Evolutionary conservation across 1,140 invertebrate species (phyloP).

Genomic region (Zophobas morio): DNA sequence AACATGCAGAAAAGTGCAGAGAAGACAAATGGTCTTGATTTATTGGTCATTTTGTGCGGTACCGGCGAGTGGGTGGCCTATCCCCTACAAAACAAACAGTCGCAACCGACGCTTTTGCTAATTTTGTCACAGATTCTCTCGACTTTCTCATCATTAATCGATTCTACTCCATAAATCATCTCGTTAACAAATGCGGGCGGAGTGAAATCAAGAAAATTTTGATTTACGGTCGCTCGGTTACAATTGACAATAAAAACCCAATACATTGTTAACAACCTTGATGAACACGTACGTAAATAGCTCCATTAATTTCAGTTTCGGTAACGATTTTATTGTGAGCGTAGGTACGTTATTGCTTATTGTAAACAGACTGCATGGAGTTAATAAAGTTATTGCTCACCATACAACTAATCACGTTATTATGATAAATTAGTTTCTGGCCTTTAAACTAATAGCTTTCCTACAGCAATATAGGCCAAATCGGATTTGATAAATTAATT

Average conservation of each 20-base stretch:
- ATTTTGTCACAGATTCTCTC: conserved; percentile 36
- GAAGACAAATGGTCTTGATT: conserved; percentile 37
- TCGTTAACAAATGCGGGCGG: not conserved
- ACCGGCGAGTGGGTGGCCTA: conserved; percentile 25
- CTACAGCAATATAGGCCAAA: conserved; percentile 27
- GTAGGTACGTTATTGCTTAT: conserved; percentile 22
- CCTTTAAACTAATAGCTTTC: conserved; percentile 25
- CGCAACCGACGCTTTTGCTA: conserved; percentile 34
- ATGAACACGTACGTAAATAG: not conserved
- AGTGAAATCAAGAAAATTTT: conserved; percentile 28
- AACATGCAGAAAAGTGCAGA: conserved; percentile 32
- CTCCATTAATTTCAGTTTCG: conserved; percentile 12
- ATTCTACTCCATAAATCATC: not conserved
- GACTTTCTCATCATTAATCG: conserved; percentile 31
- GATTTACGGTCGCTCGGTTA: conserved; percentile 10
- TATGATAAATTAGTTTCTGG: conserved; percentile 41
- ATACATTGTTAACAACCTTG: conserved; percentile 16
- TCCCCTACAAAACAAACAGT: conserved; percentile 23
- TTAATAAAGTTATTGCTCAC: conserved; percentile 20
- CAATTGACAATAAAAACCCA: conserved; percentile 11
- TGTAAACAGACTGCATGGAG: not conserved
- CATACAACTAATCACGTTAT: conserved; percentile 11
- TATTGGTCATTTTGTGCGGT: conserved; percentile 31
- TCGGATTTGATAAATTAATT: conserved; percentile 40
- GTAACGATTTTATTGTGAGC: conserved; percentile 4